Evolutionary conservation across 2,797 vertebrate species (phyloP), one percentile per base, ranked within the genome.

Genomic region (Luscinia luscinia): DNA sequence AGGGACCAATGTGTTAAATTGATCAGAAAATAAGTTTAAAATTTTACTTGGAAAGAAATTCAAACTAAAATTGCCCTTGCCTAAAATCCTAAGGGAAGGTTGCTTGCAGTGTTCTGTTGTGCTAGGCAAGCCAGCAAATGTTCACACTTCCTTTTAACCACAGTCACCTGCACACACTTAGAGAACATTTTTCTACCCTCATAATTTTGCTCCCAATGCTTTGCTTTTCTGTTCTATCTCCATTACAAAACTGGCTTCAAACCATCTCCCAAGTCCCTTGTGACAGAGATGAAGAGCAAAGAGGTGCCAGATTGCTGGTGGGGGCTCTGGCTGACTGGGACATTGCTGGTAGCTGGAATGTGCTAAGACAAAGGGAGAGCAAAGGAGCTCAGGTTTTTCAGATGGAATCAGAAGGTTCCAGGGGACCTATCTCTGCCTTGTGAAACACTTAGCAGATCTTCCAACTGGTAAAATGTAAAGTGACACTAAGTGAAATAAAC

Each of bases 401-500:
- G 87, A 62, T 17, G 36, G 58, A 70, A 75, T 48, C 86, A 59
- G 70, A 95, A 90, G 89, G 90, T 90, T 96, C 89, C 77, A 68
- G 93, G 94, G 90, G 73, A 92, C 91, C 94, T 55, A 14, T n/a
- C 75, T 87, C 40, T 82, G 90, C 46, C 83, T 87, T 15, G n/a
- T 67, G 54, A 94, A 93, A 79, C 17, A 20, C 58, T 95, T 22
- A 30, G 64, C 91, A 87, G 83, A 62, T 95, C 93, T 96, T 94
- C 89, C 89, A 94, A 34, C 41, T 91, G 74, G 49, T 91, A 74
- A 95, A 96, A 97, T 54, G 67, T 82, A 80, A 94, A 95, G 93
- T 93, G 95, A 94, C 95, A 91, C n/a, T 95, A 95, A 95, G 91
- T 94, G 93, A 94, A 94, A 94, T 82, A 88, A 94, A 82, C 73